Base-by-base conservation (phyloP, 2,888 invertebrate genomes). In the Cremastinae sp. region DNA sequence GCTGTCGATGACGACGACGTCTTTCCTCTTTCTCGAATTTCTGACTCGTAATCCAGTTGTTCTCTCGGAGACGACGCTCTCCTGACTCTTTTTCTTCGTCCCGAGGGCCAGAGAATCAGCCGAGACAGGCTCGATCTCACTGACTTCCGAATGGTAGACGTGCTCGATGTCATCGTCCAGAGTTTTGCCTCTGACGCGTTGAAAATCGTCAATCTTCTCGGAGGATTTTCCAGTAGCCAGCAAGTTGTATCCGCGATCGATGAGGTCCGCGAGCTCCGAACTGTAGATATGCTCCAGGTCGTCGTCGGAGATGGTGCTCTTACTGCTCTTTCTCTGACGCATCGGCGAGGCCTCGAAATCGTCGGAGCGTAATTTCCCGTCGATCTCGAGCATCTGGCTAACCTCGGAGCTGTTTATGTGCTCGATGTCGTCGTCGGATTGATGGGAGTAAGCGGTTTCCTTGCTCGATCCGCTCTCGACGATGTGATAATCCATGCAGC, bases 121-220 rank as follows among this genome's bases (percentile, higher is more conserved):
- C 0, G 64, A 2, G 0, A 38, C 12, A 9, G 43, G 22, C n/a
- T 79, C 70, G 4, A 81, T 16, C 2, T 76, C 75, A 10, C 64
- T 78, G 2, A 82, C 72, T 7, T 88, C 87, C 0, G 86, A 85
- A 36, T 84, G 83, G 41, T 83, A 78, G 2, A 88, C 80, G 49
- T 88, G 88, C 16, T 87, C 89, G 16, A 89, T 45, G 54, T 89
- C 89, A 5, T 89, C 89, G 53, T 89, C 88, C 0, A 87, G 88
- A 0, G 84, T 68, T 12, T 28, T 51, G 18, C n/a, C 34, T 9
- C 16, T n/a, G 16, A 20, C 16, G 12, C 61, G 49, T 28, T 72
- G 73, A 59, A 64, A 58, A 28, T 79, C 61, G 5, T 58, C 61
- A 14, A 20, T 72, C 34, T 36, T 74, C 1, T 74, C 65, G 0